A percentile compares a stretch with the other conserved stretches of the same genome.
phyloP scores from a whole-genome alignment of 2,888 invertebrate species.

The Platycheirus albimanus region DNA sequence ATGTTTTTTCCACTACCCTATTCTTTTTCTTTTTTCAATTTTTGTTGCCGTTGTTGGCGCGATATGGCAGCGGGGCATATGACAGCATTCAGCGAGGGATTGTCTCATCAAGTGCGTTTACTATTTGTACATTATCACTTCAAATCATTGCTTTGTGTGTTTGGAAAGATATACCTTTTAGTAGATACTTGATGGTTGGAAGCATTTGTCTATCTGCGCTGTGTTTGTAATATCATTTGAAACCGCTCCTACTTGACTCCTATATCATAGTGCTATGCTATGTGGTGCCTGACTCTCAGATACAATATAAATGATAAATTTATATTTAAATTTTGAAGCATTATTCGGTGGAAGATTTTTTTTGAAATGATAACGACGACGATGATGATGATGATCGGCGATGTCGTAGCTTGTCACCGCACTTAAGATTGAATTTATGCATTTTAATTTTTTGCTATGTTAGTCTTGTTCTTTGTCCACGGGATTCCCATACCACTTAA shows the following conservation, averaged over 20 bases:
- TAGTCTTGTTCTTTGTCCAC: neutral
- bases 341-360: constrained; percentile 28
- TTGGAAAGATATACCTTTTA: constrained; percentile 42
- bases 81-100: neutral
- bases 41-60: constrained; percentile 27
- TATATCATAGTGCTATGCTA: too few species aligned
- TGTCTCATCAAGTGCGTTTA: constrained; percentile 53
- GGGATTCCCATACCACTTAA: constrained; percentile 47
- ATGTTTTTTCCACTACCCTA: constrained; percentile 50
- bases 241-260: too few species aligned
- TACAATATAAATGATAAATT: constrained; percentile 32
- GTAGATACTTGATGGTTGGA: constrained; percentile 41
- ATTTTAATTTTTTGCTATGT: constrained; percentile 32
- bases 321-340: constrained; percentile 47
- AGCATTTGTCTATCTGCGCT: constrained; percentile 42
- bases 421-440: constrained; percentile 65
- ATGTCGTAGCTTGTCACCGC: constrained; percentile 67
- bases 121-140: constrained; percentile 64
- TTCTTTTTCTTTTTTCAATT: constrained; percentile 7
- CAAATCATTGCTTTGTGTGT: constrained; percentile 33
- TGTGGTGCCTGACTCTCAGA: too few species aligned
- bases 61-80: neutral
- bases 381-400: constrained; percentile 61
- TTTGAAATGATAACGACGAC: constrained; percentile 9
- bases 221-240: constrained; percentile 1